These are phyloP conservation scores for Argyresthia albistria DNA, from an alignment of 2,888 invertebrate species.

Conservation along the genomic window DNA sequence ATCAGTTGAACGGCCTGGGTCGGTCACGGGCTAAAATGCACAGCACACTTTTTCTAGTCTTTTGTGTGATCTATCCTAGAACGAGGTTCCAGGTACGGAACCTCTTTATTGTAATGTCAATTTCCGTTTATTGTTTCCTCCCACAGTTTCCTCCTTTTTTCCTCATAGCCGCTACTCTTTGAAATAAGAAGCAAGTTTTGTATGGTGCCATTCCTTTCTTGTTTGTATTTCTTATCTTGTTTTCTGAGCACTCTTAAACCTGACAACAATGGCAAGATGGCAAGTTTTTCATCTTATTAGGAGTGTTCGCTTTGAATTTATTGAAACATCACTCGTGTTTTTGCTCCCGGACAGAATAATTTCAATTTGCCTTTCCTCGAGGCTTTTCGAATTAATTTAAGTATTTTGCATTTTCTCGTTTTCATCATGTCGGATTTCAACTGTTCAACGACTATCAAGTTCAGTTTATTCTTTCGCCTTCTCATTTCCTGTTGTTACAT, in stretches of 20 bases:
- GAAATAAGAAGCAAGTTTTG: not conserved
- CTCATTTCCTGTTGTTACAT: no score
- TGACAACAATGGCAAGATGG: constrained; percentile 23
- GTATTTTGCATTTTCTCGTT: constrained; percentile 3
- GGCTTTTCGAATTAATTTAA: not conserved
- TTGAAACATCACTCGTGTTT: constrained; percentile 19
- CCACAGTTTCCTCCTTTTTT: no score
- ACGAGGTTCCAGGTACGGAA: no score
- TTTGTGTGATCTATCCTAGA: no score
- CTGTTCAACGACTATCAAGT: not conserved
- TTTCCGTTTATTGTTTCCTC: not conserved
- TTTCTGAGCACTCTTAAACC: constrained; percentile 18
- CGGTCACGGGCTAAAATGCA: no score
- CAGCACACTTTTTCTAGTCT: no score
- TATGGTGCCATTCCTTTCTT: not conserved
- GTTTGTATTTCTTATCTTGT: constrained; percentile 21
- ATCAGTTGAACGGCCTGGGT: no score
- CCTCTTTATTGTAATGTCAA: no score
- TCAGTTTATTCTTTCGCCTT: no score
- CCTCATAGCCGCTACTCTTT: no score
- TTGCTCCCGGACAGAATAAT: constrained; percentile 12
- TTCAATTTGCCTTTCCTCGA: constrained; percentile 16
- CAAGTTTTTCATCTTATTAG: constrained; percentile 24
- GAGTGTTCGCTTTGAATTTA: constrained; percentile 17
- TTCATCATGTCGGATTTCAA: not conserved